These are phyloP conservation scores for Notarius quadriscutis DNA, from an alignment of 2,113 vertebrate genomes.

Conservation along the genomic window DNA sequence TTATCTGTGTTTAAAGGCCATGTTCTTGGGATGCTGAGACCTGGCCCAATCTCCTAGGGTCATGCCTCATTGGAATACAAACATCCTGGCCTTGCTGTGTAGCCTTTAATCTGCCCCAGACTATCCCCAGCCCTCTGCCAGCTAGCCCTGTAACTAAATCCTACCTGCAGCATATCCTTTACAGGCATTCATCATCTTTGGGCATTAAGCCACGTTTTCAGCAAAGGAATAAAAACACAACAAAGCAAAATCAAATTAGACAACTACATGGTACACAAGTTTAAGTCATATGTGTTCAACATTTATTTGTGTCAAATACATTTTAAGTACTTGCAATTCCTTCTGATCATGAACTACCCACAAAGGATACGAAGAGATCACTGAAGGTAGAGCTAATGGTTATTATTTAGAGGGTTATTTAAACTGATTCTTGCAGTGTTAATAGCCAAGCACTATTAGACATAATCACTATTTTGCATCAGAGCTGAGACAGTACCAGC, in stretches of 20 bases:
- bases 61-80: constrained; percentile 80
- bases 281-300: constrained; percentile 7
- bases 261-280: neutral
- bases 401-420: constrained; percentile 48
- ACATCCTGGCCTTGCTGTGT: constrained; percentile 74
- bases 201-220: constrained; percentile 71
- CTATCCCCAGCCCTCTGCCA: constrained; percentile 63
- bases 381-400: neutral
- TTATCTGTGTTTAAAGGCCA: constrained; percentile 62
- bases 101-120: constrained; percentile 66
- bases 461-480: constrained; percentile 47
- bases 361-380: neutral
- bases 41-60: constrained; percentile 73
- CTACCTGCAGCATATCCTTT: constrained; percentile 80
- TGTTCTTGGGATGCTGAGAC: constrained; percentile 67
- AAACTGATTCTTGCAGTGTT: constrained; percentile 47
- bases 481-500: constrained; percentile 54
- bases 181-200: constrained; percentile 85
- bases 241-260: constrained; percentile 51
- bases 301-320: neutral
- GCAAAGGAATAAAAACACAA: constrained; percentile 61
- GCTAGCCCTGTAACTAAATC: constrained; percentile 79
- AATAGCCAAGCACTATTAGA: constrained; percentile 35
- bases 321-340: constrained; percentile 11
- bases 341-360: neutral